phyloP scores from a whole-genome alignment of 1,140 invertebrate genomes.

The Sitodiplosis mosellana region DNA sequence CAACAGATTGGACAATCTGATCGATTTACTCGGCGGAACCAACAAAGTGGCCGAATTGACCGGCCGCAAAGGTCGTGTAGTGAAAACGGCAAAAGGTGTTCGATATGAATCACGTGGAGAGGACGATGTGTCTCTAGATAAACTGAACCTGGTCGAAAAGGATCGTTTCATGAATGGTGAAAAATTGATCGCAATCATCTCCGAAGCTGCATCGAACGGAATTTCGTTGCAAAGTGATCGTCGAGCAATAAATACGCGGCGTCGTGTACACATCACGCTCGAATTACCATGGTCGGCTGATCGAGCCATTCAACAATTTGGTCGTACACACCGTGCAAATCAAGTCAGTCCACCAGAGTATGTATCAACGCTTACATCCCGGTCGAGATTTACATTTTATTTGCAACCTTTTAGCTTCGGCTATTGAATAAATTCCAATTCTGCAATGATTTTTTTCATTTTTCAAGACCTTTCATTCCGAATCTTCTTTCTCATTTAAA shows the following conservation, averaged over 20 bases:
- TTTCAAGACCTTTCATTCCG: no score
- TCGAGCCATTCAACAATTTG: slow-evolving; percentile 93
- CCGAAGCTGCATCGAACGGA: slow-evolving; percentile 60
- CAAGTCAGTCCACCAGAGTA: slow-evolving; percentile 92
- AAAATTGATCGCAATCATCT: slow-evolving; percentile 31
- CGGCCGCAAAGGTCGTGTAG: background rate
- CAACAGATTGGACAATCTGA: background rate
- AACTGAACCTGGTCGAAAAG: slow-evolving; percentile 75
- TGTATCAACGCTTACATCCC: no score
- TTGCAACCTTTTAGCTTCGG: no score
- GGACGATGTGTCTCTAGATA: slow-evolving; percentile 81
- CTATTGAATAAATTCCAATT: no score
- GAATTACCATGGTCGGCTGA: slow-evolving; percentile 97
- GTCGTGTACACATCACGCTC: slow-evolving; percentile 87
- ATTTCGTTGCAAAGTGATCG: slow-evolving; percentile 87
- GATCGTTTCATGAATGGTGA: slow-evolving; percentile 76
- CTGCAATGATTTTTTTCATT: no score
- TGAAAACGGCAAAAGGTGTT: background rate
- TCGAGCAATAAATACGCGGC: slow-evolving; percentile 62
- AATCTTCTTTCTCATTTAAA: no score
- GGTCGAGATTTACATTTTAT: no score
- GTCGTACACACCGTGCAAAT: slow-evolving; percentile 44
- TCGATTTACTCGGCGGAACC: background rate
- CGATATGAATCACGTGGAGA: slow-evolving; percentile 27
- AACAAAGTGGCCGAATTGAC: background rate